These are phyloP conservation scores for Drosophila neocordata DNA, from an alignment of 1,140 invertebrate genomes.

Conservation along the genomic window DNA sequence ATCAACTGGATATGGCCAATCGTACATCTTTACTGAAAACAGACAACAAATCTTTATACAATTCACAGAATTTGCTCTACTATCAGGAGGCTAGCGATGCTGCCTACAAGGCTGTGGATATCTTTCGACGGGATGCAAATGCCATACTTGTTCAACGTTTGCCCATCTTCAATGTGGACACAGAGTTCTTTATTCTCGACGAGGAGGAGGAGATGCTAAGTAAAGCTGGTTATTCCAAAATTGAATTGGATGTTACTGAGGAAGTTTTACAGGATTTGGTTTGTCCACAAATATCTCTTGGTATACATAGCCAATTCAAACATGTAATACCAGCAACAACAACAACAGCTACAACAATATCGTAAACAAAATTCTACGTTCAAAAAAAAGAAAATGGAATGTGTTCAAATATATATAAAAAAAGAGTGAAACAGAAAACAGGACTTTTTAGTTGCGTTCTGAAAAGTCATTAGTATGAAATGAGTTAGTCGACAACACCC, in stretches of 20 bases:
- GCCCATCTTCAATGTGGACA: background rate
- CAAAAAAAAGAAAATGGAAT: no score
- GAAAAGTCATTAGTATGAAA: constrained; percentile 71
- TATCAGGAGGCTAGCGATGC: constrained; percentile 18
- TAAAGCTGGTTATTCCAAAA: constrained; percentile 21
- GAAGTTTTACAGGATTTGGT: constrained; percentile 32
- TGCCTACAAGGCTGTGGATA: constrained; percentile 30
- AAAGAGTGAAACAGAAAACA: constrained; percentile 4
- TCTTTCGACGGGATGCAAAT: constrained; percentile 50
- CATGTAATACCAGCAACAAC: no score
- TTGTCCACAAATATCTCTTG: background rate
- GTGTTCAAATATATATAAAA: constrained; percentile 19
- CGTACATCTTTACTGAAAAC: background rate
- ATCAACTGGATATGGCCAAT: constrained; percentile 40
- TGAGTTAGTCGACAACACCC: background rate
- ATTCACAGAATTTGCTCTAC: background rate
- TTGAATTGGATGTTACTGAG: background rate
- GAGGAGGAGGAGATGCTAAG: constrained; percentile 41
- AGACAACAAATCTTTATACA: background rate
- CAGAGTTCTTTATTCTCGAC: constrained; percentile 21
- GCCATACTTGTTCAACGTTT: constrained; percentile 8
- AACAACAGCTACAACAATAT: constrained; percentile 13
- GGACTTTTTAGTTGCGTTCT: constrained; percentile 56
- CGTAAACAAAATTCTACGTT: constrained; percentile 8
- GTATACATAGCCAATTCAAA: no score